Percentiles rank a stretch among this genome's conserved stretches.
These are phyloP conservation scores for Paguma larvata DNA, from an alignment of 2,797 vertebrate species.

Conservation along the genomic window DNA sequence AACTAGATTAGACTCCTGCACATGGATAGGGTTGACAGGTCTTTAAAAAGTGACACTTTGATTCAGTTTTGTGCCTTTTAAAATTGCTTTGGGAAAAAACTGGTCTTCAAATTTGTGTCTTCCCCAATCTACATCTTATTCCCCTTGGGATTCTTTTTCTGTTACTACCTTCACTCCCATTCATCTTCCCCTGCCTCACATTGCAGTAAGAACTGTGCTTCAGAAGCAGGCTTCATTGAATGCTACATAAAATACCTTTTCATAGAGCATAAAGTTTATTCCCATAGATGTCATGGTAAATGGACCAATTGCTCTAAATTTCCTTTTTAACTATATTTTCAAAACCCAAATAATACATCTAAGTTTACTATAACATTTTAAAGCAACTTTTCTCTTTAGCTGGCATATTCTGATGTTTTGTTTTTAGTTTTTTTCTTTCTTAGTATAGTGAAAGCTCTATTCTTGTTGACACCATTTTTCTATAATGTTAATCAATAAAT, in stretches of 20 bases:
- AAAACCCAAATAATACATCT: not conserved
- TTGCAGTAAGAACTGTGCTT: not conserved
- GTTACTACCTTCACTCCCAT: not conserved
- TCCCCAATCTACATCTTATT: constrained; percentile 10
- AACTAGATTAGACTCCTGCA: not conserved
- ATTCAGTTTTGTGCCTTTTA: constrained; percentile 47
- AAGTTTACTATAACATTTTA: not conserved
- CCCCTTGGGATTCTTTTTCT: not conserved
- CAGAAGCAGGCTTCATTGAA: not conserved
- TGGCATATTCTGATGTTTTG: not conserved
- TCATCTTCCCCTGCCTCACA: not conserved
- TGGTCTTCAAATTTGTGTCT: constrained; percentile 53
- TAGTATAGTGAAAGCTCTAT: not conserved
- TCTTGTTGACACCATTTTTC: constrained; percentile 41
- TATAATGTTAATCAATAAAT: constrained; percentile 11
- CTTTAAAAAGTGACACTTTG: constrained; percentile 32
- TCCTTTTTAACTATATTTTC: constrained; percentile 27
- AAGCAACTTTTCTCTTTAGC: constrained; percentile 20
- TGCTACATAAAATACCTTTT: constrained; percentile 41
- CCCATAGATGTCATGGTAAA: not conserved
- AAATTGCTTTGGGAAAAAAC: constrained; percentile 60
- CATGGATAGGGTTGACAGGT: not conserved
- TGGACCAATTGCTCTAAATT: not conserved
- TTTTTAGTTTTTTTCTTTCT: not conserved
- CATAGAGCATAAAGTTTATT: not conserved